phyloP scores from a whole-genome alignment of 2,113 vertebrate genomes.

The Macrotus californicus region DNA sequence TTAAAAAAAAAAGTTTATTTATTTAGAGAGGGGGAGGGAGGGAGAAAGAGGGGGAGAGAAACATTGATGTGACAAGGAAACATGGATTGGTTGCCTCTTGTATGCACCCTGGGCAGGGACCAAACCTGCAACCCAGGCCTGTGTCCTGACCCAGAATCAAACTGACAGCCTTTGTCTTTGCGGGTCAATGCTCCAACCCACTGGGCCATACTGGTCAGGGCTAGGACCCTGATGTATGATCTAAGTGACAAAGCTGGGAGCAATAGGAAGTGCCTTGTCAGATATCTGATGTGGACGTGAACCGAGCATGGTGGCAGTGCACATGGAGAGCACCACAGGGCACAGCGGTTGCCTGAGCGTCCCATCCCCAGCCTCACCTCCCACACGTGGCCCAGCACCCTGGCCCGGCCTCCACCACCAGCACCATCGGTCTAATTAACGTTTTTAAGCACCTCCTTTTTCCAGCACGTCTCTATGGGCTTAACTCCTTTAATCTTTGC shows the following conservation, averaged over 20 bases:
- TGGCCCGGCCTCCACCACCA: background rate
- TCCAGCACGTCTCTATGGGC: background rate
- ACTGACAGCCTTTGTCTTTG: too few relatives aligned
- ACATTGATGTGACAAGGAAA: too few relatives aligned
- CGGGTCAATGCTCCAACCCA: too few relatives aligned
- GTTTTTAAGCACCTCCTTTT: background rate
- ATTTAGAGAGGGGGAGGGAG: too few relatives aligned
- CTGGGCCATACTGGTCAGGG: too few relatives aligned
- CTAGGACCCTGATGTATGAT: background rate
- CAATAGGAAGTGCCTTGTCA: background rate
- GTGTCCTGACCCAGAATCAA: too few relatives aligned
- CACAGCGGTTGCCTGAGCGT: background rate
- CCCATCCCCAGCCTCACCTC: background rate
- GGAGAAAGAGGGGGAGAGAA: too few relatives aligned
- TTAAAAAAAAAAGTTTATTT: too few relatives aligned
- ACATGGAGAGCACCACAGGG: background rate
- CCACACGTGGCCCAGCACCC: background rate
- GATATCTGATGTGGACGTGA: background rate
- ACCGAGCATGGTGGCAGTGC: background rate
- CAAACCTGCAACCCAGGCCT: too few relatives aligned
- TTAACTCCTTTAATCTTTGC: too few relatives aligned
- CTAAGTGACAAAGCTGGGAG: background rate
- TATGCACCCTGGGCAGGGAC: too few relatives aligned
- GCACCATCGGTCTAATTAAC: background rate
- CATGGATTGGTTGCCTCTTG: too few relatives aligned